Evolutionary conservation across 2,888 invertebrate genomes (phyloP), one percentile per base, ranked within the genome.

Genomic region (Macrophya alboannulata): DNA sequence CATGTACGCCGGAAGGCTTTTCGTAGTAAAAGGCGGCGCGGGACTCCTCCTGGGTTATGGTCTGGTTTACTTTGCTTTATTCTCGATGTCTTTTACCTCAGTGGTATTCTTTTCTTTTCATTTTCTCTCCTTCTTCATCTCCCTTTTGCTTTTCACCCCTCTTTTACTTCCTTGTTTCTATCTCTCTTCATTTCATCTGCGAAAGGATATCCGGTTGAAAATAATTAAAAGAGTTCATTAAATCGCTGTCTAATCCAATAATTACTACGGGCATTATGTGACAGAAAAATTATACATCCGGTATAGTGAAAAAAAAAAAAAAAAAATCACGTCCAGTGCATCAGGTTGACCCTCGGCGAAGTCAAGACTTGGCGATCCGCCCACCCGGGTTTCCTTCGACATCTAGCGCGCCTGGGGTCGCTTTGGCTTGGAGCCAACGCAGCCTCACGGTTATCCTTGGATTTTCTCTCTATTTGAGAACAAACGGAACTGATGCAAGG

Each of bases 401-500:
- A 81, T 62, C 59, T 43, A 21, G 77, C 5, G 21, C 59, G 40
- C 59, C 62, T 62, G 40, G 59, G 81, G 81, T 81, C 62, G 87
- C 88, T 88, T 92, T 93, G 92, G 93, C 92, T 88, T 88, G 87
- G 86, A 90, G 93, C 93, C 93, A 93, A 92, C 90, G 89, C 90
- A 51, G 81, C 89, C 88, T 87, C 90, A 85, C 89, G 89, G 90
- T 91, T 91, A 90, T 90, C 91, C 90, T 86, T 88, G 90, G 90
- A 91, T 92, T 93, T 91, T 92, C 92, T 92, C 91, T 92, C 91
- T 92, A 91, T 93, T 92, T 92, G 92, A 92, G 92, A 93, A 92
- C 92, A 93, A 93, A 92, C 92, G 92, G 90, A 90, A 91, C 90
- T 89, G 89, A 90, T 83, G 83, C 83, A 83, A 83, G 65, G 59